A percentile compares a stretch with the other conserved stretches of the same genome.
Conservation (phyloP, 2,113 vertebrate species). For the Pithys albifrons region DNA sequence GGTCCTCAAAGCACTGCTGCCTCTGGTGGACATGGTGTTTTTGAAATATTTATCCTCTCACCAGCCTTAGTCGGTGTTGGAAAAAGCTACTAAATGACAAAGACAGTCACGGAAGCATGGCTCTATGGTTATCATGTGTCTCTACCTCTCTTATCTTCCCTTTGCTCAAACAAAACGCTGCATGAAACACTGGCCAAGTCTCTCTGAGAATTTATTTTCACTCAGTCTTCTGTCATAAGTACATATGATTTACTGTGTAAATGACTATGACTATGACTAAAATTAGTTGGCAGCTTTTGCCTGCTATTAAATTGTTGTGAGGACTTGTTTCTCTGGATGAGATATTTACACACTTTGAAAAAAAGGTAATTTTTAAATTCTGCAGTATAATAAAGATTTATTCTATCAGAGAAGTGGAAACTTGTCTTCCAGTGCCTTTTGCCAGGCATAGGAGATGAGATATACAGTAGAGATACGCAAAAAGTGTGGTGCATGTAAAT, state of each 20-base stretch:
- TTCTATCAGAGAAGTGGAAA: background rate
- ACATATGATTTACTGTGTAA: background rate
- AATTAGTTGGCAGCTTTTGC: slow-evolving; percentile 1
- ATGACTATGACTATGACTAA: background rate
- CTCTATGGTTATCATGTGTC: background rate
- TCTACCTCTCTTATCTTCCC: background rate
- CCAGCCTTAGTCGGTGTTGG: background rate
- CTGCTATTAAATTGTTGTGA: background rate
- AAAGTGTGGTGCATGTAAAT: background rate
- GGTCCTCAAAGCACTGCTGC: background rate
- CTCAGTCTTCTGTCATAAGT: background rate
- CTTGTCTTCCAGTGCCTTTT: background rate
- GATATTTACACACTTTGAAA: background rate
- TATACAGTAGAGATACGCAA: background rate
- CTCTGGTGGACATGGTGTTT: background rate
- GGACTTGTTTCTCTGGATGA: background rate
- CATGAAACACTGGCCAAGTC: background rate
- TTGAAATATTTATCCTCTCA: background rate
- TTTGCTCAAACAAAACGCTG: background rate
- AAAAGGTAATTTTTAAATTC: background rate
- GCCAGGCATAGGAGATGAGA: background rate
- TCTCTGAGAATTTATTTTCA: background rate
- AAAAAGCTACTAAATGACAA: background rate
- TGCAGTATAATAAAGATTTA: background rate
- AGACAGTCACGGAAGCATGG: background rate